phyloP scores from a whole-genome alignment of 2,888 invertebrate genomes.

The Prenolepis imparis region DNA sequence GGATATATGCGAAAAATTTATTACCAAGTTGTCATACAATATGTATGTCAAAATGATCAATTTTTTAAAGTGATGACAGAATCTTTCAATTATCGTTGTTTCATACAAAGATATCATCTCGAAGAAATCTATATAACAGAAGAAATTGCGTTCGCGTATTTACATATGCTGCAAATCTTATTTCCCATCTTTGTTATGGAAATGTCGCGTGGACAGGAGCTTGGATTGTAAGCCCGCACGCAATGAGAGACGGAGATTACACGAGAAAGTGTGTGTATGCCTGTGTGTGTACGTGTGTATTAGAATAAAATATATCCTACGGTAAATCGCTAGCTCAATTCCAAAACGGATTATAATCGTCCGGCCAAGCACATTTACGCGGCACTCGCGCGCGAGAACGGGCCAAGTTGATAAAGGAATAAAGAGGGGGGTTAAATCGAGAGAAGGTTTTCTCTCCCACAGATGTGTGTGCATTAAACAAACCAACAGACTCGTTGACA shows the following conservation, averaged over 20 bases:
- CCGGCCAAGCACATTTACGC: conserved; percentile 45
- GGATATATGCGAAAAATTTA: neutral
- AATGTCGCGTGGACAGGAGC: neutral
- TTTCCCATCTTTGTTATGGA: neutral
- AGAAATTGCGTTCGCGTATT: neutral
- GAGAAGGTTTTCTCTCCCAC: neutral
- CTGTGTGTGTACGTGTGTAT: neutral
- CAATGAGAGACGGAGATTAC: conserved; percentile 34
- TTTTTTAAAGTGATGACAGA: neutral
- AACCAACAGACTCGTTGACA: conserved; percentile 1
- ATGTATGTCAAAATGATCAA: neutral
- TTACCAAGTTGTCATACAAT: neutral
- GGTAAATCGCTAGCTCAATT: conserved; percentile 63
- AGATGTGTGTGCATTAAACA: neutral
- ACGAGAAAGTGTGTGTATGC: conserved; percentile 8
- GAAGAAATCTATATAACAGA: neutral
- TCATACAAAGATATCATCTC: neutral
- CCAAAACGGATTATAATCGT: conserved; percentile 56
- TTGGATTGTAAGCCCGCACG: conserved; percentile 17
- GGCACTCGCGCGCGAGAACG: conserved; percentile 43
- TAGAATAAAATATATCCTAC: conserved; percentile 54
- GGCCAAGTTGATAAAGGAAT: conserved; percentile 12
- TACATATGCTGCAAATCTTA: conserved; percentile 11
- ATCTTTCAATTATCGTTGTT: neutral
- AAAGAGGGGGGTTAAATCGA: neutral